A percentile compares a stretch with the other conserved stretches of the same genome.
Evolutionary conservation across 2,888 invertebrate genomes (phyloP).

Genomic region (Synergus japonicus): DNA sequence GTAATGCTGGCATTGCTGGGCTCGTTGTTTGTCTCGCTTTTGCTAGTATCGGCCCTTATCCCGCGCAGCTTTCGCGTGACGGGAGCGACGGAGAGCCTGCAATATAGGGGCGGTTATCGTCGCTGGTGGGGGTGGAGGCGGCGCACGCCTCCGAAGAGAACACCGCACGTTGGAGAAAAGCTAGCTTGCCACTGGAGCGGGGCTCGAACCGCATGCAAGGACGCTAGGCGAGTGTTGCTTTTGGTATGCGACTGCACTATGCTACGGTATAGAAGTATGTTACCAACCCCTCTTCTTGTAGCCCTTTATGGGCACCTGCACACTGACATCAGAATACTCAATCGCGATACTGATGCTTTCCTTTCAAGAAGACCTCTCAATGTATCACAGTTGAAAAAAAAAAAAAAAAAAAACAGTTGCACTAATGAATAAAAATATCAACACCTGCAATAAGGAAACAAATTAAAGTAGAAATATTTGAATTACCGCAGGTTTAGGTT

Average conservation of each 20-base stretch:
- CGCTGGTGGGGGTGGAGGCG: slow-evolving; percentile 67
- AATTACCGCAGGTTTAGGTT: not conserved
- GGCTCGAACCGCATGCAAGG: slow-evolving; percentile 52
- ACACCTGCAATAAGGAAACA: not conserved
- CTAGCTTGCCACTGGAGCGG: slow-evolving; percentile 49
- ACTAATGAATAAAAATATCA: not conserved
- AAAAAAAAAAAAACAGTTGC: not conserved
- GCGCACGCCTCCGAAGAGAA: slow-evolving; percentile 66
- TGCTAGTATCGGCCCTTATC: slow-evolving; percentile 54
- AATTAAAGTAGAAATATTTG: not conserved
- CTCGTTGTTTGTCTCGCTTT: slow-evolving; percentile 51
- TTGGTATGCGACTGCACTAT: slow-evolving; percentile 61
- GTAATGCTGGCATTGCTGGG: slow-evolving; percentile 51
- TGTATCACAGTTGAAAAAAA: not conserved
- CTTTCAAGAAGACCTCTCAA: not conserved
- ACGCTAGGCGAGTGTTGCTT: slow-evolving; percentile 60
- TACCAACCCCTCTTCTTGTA: slow-evolving; percentile 38
- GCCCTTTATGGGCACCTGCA: not conserved
- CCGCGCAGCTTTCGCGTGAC: slow-evolving; percentile 58
- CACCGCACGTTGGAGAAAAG: slow-evolving; percentile 43
- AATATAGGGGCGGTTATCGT: slow-evolving; percentile 65
- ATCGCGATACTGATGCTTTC: not conserved
- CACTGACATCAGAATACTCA: not conserved
- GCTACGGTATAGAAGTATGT: not conserved
- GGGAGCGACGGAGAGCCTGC: slow-evolving; percentile 55